Percentiles rank a stretch among this genome's conserved stretches.
Conservation (phyloP, 2,113 vertebrate species). For the Petrocephalus microphthalmus region DNA sequence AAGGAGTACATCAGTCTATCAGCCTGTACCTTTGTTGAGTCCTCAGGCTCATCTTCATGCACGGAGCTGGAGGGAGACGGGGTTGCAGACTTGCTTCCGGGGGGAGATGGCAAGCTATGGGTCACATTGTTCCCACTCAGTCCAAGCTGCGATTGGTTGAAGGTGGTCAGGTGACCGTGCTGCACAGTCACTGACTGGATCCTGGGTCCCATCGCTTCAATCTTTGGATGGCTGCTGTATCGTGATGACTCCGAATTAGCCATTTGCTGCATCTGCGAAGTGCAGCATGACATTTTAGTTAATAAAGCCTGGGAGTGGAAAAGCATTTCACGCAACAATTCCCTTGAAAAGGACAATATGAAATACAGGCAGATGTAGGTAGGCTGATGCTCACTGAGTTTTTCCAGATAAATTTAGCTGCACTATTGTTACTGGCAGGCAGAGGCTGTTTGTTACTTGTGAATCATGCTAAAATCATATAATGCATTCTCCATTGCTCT, state of each 20-base stretch:
- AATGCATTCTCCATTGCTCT: neutral
- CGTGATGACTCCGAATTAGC: slow-evolving; percentile 78
- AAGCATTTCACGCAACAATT: neutral
- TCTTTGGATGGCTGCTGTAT: slow-evolving; percentile 81
- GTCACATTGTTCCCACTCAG: slow-evolving; percentile 71
- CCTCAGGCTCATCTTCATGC: slow-evolving; percentile 92
- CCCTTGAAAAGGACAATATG: neutral
- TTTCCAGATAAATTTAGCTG: neutral
- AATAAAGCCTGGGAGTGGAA: neutral
- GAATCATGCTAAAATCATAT: neutral
- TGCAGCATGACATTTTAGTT: slow-evolving; percentile 1
- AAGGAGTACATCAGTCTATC: neutral
- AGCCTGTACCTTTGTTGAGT: slow-evolving; percentile 76
- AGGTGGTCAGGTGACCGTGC: slow-evolving; percentile 82
- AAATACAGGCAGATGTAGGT: neutral
- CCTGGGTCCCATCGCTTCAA: slow-evolving; percentile 82
- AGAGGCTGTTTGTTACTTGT: neutral
- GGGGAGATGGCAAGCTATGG: slow-evolving; percentile 90
- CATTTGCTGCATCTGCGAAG: slow-evolving; percentile 89
- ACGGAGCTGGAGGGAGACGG: slow-evolving; percentile 95
- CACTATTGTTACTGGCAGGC: neutral
- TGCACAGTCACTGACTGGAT: slow-evolving; percentile 76
- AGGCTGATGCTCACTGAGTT: slow-evolving; percentile 64
- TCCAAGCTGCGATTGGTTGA: slow-evolving; percentile 90
- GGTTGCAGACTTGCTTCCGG: slow-evolving; percentile 94